Evolutionary conservation across 2,888 invertebrate genomes (phyloP).

Genomic region (Caenorhabditis drosophilae): DNA sequence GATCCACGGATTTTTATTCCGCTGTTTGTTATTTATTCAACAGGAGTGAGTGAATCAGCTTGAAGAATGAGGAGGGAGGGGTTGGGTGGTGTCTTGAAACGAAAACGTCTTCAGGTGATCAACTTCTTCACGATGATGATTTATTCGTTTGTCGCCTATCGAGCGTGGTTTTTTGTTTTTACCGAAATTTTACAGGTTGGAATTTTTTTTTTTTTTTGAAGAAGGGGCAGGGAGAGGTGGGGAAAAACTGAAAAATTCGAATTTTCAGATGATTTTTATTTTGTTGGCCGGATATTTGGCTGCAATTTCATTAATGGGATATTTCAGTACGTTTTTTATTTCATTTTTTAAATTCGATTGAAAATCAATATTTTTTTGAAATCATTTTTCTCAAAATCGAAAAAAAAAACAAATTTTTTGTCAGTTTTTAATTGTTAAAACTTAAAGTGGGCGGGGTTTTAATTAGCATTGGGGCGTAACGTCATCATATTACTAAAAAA

Average conservation of each 20-base stretch:
- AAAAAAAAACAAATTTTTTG: too few relatives aligned
- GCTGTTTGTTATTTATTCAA: slow-evolving; percentile 20
- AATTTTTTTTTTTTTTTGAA: not conserved
- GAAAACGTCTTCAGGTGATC: slow-evolving; percentile 3
- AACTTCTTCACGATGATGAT: slow-evolving; percentile 26
- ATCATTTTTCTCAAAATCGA: not conserved
- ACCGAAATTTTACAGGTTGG: slow-evolving; percentile 25
- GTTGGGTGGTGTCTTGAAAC: not conserved
- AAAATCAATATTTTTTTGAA: not conserved
- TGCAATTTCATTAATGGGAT: slow-evolving; percentile 29
- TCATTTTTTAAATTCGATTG: not conserved
- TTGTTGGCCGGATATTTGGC: slow-evolving; percentile 28
- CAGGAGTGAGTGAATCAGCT: slow-evolving; percentile 7
- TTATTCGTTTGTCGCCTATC: slow-evolving; percentile 27
- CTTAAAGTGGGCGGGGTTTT: not conserved
- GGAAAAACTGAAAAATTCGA: not conserved
- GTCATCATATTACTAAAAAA: not conserved
- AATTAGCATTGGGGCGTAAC: not conserved
- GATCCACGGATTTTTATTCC: slow-evolving; percentile 22
- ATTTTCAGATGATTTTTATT: slow-evolving; percentile 22
- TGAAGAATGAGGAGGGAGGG: too few relatives aligned
- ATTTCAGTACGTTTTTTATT: slow-evolving; percentile 19
- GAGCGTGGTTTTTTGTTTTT: slow-evolving; percentile 34
- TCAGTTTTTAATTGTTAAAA: not conserved
- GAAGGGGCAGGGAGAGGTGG: not conserved